Base-by-base conservation (phyloP, 1,140 invertebrate genomes). In the Drosophila teissieri region DNA sequence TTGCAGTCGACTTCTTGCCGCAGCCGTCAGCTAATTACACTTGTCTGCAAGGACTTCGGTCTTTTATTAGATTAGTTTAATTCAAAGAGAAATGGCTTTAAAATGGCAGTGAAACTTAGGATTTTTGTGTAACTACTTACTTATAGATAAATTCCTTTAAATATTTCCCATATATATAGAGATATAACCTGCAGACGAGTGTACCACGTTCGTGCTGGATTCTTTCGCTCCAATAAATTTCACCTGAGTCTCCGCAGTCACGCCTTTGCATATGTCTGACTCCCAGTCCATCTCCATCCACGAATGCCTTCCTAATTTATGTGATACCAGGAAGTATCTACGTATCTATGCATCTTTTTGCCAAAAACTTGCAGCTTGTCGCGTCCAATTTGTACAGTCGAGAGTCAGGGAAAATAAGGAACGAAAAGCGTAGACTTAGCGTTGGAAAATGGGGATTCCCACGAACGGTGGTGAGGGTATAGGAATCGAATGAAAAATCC, bases 401-500 rank as follows among this genome's bases (percentile, higher is more conserved):
- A 44, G 40, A 40, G 14, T 42, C 44, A 45, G 19, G 36, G 39
- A 49, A 57, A 56, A n/a, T 22, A 64, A 27, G 67, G 39, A 63
- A 11, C 44, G 42, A 52, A 58, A 70, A 52, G 37, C 54, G 44
- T 17, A 36, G 70, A 67, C 73, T 73, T 77, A 57, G 40, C 65
- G 12, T 8, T 12, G 27, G 44, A 40, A 56, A 56, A 27, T 19
- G 2, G 3, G 27, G 37, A 65, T 89, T 89, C 80, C 76, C 84
- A 88, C 84, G 76, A 4, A 27, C 11, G 10, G n/a, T n/a, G 55
- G 52, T 27, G 10, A 40, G 24, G 5, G 31, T 27, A 24, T 39
- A 37, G 11, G 72, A 89, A 89, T 88, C 79, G 78, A 89, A 88
- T 88, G 83, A 74, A 84, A 83, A 80, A 80, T 80, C 68, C 84